Percentiles rank a stretch among this genome's conserved stretches.
phyloP scores from a whole-genome alignment of 2,113 vertebrate species.

The Piprites chloris region DNA sequence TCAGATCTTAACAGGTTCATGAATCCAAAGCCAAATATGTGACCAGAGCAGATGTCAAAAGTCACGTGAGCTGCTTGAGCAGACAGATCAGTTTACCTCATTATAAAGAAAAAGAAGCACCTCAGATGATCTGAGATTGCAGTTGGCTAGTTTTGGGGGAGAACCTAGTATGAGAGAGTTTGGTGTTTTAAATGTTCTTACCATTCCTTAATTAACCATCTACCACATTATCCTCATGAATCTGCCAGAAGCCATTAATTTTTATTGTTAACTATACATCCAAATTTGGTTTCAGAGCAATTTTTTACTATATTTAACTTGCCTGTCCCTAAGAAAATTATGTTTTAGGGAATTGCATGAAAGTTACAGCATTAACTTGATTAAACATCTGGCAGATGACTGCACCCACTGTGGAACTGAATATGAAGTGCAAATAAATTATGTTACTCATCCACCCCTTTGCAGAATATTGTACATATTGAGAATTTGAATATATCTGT shows the following conservation, averaged over 20 bases:
- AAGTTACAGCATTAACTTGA: slow-evolving; percentile 35
- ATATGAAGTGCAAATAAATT: slow-evolving; percentile 43
- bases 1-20: neutral
- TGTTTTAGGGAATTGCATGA: neutral
- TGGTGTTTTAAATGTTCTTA: neutral
- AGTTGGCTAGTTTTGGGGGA: neutral
- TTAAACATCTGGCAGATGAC: slow-evolving; percentile 39
- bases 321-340: neutral
- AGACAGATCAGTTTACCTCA: neutral
- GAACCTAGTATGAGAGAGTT: neutral
- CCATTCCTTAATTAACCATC: neutral
- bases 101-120: neutral
- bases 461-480: neutral
- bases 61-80: neutral
- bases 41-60: neutral
- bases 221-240: neutral
- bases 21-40: neutral
- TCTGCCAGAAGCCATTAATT: neutral
- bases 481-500: neutral
- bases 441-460: neutral
- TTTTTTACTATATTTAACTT: slow-evolving; percentile 29
- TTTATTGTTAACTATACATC: neutral
- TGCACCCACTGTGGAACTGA: neutral
- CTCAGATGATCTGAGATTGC: neutral
- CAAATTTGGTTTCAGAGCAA: slow-evolving; percentile 15